phyloP scores from a whole-genome alignment of 2,797 vertebrate genomes.

The Nothura maculosa region DNA sequence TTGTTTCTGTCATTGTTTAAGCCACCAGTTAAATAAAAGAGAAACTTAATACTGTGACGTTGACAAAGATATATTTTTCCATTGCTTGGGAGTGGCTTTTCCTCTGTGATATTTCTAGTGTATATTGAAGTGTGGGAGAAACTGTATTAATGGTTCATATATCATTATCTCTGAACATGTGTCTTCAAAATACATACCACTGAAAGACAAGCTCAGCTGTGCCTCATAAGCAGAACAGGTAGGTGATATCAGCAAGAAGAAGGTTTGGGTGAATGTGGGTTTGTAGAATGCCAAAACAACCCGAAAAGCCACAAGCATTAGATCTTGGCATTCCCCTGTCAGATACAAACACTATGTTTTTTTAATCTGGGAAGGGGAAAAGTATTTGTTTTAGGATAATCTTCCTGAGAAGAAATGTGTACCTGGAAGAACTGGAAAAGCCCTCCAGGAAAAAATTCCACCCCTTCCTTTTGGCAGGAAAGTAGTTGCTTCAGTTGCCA shows the following conservation, averaged over 20 bases:
- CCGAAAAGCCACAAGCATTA: background rate
- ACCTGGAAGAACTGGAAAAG: conserved; percentile 5
- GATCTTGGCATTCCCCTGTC: background rate
- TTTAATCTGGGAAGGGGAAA: background rate
- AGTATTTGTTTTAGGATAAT: background rate
- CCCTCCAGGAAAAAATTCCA: conserved; percentile 20
- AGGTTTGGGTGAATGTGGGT: background rate
- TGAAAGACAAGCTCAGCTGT: background rate
- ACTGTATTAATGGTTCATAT: accelerated
- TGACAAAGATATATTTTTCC: background rate
- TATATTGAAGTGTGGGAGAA: background rate
- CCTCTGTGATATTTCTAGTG: background rate
- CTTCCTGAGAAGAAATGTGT: conserved; percentile 19
- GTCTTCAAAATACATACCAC: background rate
- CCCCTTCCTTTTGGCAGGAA: background rate
- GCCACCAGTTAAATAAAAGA: background rate
- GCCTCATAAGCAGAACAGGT: background rate
- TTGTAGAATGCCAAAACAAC: background rate
- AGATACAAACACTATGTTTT: background rate
- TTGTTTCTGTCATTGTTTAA: conserved; percentile 4
- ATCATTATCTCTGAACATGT: accelerated
- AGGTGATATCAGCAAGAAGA: background rate
- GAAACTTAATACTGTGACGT: background rate
- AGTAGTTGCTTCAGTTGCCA: background rate
- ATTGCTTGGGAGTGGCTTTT: conserved; percentile 2